Percentiles rank a stretch among this genome's conserved stretches.
These are phyloP conservation scores for Carcina quercana DNA, from an alignment of 2,888 invertebrate genomes.

Conservation along the genomic window DNA sequence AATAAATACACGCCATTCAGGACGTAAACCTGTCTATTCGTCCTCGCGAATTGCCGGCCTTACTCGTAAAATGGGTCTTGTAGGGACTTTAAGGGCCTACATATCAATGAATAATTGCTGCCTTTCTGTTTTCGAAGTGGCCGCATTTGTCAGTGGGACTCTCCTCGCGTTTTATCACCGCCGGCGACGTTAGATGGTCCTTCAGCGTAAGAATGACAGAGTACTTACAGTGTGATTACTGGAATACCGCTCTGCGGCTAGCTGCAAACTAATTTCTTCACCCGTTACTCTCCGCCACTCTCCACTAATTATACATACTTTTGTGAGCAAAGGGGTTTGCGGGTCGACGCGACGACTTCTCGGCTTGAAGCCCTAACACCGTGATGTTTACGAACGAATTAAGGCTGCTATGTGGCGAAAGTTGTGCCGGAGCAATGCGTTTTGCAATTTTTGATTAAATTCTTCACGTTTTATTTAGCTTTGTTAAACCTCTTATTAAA, in stretches of 20 bases:
- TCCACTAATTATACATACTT: conserved; percentile 42
- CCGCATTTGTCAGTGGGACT: no score
- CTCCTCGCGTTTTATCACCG: no score
- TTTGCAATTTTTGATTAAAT: no score
- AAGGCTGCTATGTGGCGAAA: no score
- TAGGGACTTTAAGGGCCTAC: conserved; percentile 16
- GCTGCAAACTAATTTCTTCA: conserved; percentile 33
- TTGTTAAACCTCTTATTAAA: no score
- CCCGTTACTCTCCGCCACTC: conserved; percentile 28
- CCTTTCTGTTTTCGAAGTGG: no score
- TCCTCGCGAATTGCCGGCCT: conserved; percentile 17
- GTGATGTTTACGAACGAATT: no score
- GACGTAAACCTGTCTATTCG: conserved; percentile 35
- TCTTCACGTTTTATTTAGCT: no score
- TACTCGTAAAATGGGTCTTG: conserved; percentile 12
- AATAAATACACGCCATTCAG: conserved; percentile 36
- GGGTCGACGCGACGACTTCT: conserved; percentile 32
- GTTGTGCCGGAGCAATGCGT: neutral
- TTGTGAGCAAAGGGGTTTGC: conserved; percentile 42
- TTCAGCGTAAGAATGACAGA: conserved; percentile 5
- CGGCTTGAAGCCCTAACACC: conserved; percentile 22
- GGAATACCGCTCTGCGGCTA: conserved; percentile 26
- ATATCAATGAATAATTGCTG: no score
- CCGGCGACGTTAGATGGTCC: no score
- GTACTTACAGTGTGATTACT: conserved; percentile 17